phyloP scores from a whole-genome alignment of 2,888 invertebrate genomes.

The Artemia sinica region DNA sequence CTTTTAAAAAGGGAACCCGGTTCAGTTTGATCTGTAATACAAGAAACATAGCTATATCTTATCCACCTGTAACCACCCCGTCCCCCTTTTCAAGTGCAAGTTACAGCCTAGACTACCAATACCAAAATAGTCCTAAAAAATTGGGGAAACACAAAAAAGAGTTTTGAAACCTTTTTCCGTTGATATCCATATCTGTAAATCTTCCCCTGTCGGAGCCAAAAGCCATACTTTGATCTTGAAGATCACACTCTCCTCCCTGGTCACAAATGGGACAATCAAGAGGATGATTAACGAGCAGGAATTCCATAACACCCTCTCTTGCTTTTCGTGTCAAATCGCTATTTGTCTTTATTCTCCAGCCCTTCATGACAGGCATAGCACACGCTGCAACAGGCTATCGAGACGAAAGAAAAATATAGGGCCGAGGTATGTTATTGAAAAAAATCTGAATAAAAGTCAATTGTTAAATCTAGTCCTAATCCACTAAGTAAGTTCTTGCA shows the following conservation, averaged over 20 bases:
- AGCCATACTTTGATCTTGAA: slow-evolving; percentile 98
- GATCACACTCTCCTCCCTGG: slow-evolving; percentile 82
- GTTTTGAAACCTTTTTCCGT: slow-evolving; percentile 56
- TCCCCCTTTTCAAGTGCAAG: too few relatives aligned
- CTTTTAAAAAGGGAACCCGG: too few relatives aligned
- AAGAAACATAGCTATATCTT: too few relatives aligned
- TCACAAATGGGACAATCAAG: slow-evolving; percentile 99
- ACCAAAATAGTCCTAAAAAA: too few relatives aligned
- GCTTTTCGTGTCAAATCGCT: slow-evolving; percentile 74
- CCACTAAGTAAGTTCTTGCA: background rate
- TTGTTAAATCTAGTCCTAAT: background rate
- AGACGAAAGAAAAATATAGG: slow-evolving; percentile 20
- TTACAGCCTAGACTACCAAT: too few relatives aligned
- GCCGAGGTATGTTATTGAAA: background rate
- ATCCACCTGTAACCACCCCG: too few relatives aligned
- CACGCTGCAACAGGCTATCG: slow-evolving; percentile 81
- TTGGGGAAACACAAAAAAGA: too few relatives aligned
- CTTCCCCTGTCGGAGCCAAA: slow-evolving; percentile 88
- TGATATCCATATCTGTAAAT: slow-evolving; percentile 75
- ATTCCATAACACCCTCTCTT: slow-evolving; percentile 91
- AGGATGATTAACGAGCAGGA: slow-evolving; percentile 92
- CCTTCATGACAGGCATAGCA: slow-evolving; percentile 99
- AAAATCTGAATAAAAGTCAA: background rate
- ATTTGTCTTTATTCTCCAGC: slow-evolving; percentile 95
- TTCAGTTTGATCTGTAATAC: too few relatives aligned